These are phyloP conservation scores for Lacanobia wlatinum DNA, from an alignment of 2,888 invertebrate genomes.

Conservation along the genomic window DNA sequence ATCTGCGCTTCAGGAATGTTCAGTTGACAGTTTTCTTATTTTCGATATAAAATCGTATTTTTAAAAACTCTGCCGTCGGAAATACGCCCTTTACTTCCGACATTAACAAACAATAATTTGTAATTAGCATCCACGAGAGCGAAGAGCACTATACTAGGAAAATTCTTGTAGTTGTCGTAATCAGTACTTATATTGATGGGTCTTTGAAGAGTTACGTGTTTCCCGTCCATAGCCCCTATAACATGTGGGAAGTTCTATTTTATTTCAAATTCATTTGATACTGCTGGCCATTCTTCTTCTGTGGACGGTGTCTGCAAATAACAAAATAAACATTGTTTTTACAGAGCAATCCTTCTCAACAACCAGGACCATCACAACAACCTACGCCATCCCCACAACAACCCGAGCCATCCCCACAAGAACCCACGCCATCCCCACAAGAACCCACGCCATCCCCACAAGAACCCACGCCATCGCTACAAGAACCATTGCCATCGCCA, in stretches of 20 bases:
- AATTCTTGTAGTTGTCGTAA: slow-evolving; percentile 11
- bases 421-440: too few relatives aligned
- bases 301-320: slow-evolving; percentile 11
- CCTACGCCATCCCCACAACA: background rate
- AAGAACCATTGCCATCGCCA: background rate
- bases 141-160: slow-evolving; percentile 11
- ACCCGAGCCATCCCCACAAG: too few relatives aligned
- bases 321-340: slow-evolving; percentile 4
- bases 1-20: too few relatives aligned
- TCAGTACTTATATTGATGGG: slow-evolving; percentile 9
- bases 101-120: slow-evolving; percentile 22
- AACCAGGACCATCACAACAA: background rate
- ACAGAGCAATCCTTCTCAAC: slow-evolving; percentile 8
- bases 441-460: background rate
- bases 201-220: slow-evolving; percentile 5
- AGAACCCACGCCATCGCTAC: background rate
- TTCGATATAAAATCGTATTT: slow-evolving; percentile 42
- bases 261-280: slow-evolving; percentile 7
- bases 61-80: slow-evolving; percentile 61
- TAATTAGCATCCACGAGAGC: slow-evolving; percentile 8
- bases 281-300: slow-evolving; percentile 3
- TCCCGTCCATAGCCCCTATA: background rate
- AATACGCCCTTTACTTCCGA: slow-evolving; percentile 49
- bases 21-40: slow-evolving; percentile 31
- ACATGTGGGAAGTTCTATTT: slow-evolving; percentile 9